A percentile compares a stretch with the other conserved stretches of the same genome.
Conservation (phyloP, 2,113 vertebrate species). For the Syrrhaptes paradoxus region DNA sequence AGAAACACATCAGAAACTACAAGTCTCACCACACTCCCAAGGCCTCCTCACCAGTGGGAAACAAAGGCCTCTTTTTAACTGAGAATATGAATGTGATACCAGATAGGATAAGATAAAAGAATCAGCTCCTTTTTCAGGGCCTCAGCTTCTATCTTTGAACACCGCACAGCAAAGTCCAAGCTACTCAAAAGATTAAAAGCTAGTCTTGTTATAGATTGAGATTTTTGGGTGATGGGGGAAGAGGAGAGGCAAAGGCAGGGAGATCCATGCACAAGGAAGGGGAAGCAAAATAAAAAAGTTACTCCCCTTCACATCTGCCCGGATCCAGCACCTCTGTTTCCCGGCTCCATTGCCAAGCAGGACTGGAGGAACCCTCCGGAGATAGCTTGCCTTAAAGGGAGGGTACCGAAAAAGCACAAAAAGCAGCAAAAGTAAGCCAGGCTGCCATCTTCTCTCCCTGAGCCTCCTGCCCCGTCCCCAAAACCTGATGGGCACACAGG, state of each 20-base stretch:
- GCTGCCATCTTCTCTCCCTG: rapidly evolving
- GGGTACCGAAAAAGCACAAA: background rate
- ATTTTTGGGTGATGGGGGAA: background rate
- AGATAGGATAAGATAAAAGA: conserved; percentile 6
- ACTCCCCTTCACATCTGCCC: background rate
- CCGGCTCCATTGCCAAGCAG: background rate
- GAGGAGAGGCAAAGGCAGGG: background rate
- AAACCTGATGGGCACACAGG: background rate
- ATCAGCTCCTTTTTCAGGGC: background rate
- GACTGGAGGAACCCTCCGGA: background rate
- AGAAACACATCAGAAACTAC: background rate
- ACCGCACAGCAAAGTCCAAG: background rate
- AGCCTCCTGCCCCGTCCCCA: background rate
- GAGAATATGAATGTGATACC: background rate
- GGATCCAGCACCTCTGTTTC: background rate
- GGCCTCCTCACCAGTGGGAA: background rate
- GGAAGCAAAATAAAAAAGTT: background rate
- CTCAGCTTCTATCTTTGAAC: background rate
- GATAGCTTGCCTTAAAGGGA: background rate
- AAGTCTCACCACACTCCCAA: background rate
- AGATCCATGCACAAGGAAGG: background rate
- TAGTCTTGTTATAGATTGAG: background rate
- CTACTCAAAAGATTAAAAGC: background rate
- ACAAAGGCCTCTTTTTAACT: conserved; percentile 18
- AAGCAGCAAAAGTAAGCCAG: background rate